Evolutionary conservation across 2,797 vertebrate species (phyloP).

Genomic region (Sparidentex hasta): DNA sequence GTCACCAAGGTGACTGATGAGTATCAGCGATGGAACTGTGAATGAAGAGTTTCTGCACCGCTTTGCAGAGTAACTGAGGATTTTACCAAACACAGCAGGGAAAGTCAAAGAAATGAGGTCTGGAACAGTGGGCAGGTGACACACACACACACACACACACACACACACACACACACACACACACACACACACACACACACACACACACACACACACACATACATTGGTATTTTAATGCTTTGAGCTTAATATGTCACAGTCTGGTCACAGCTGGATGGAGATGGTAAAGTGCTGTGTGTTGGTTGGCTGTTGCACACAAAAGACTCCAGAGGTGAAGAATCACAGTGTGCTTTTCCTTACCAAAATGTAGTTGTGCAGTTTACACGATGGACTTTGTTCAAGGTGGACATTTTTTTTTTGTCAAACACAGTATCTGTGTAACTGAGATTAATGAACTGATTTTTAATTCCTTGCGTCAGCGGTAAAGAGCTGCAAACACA

Average conservation of each 20-base stretch:
- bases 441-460: neutral
- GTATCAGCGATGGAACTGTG: constrained; percentile 26
- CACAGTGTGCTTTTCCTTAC: neutral
- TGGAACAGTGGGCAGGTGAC: constrained; percentile 40
- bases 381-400: neutral
- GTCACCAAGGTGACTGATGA: constrained; percentile 62
- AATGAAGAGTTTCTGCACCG: constrained; percentile 40
- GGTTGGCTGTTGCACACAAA: constrained; percentile 26
- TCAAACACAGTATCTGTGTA: neutral
- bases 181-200: constrained; percentile 11
- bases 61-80: constrained; percentile 43
- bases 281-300: constrained; percentile 13
- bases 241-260: constrained; percentile 36
- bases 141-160: constrained; percentile 15
- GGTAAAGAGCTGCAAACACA: neutral
- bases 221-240: constrained; percentile 19
- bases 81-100: constrained; percentile 61
- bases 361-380: neutral
- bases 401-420: neutral
- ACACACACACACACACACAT: constrained; percentile 8
- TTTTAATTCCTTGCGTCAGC: neutral
- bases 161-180: constrained; percentile 13
- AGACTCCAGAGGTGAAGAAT: neutral
- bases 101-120: constrained; percentile 46
- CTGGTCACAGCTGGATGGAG: constrained; percentile 52